A percentile compares a stretch with the other conserved stretches of the same genome.
These are phyloP conservation scores for Drosophila emarginata DNA, from an alignment of 2,888 invertebrate species.

Conservation along the genomic window DNA sequence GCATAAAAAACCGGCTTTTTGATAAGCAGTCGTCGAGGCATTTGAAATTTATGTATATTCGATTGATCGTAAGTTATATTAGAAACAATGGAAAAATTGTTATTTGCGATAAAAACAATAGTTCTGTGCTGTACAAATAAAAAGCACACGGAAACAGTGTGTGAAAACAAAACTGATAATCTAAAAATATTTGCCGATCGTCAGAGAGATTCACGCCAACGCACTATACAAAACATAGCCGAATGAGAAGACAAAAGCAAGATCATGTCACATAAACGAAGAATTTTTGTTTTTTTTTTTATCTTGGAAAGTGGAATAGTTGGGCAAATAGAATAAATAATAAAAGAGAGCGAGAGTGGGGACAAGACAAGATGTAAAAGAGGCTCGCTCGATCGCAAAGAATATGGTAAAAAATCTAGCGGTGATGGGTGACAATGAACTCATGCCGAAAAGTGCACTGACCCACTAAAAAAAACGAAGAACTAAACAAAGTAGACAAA, in stretches of 20 bases:
- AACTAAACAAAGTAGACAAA: background rate
- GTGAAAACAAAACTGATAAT: slow-evolving; percentile 73
- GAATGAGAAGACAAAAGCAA: slow-evolving; percentile 28
- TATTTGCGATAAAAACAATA: background rate
- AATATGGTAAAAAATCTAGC: slow-evolving; percentile 18
- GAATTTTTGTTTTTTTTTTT: slow-evolving; percentile 17
- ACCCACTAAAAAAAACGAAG: slow-evolving; percentile 48
- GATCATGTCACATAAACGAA: slow-evolving; percentile 25
- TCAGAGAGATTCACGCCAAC: slow-evolving; percentile 4
- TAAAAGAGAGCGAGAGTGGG: slow-evolving; percentile 34
- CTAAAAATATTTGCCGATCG: slow-evolving; percentile 63
- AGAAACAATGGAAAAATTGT: background rate
- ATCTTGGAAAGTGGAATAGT: slow-evolving; percentile 45
- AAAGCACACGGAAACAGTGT: slow-evolving; percentile 49
- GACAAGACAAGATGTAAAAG: slow-evolving; percentile 8
- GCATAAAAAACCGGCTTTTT: slow-evolving; percentile 16
- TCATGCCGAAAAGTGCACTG: slow-evolving; percentile 61
- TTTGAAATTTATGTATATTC: slow-evolving; percentile 18
- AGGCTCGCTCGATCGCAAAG: slow-evolving; percentile 13
- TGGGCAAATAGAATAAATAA: slow-evolving; percentile 5
- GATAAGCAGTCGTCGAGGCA: slow-evolving; percentile 23
- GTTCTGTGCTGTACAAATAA: background rate
- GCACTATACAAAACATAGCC: background rate
- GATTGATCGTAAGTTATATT: background rate
- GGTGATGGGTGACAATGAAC: slow-evolving; percentile 65